phyloP scores from a whole-genome alignment of 2,797 vertebrate species.

The Cyclopterus lumpus region DNA sequence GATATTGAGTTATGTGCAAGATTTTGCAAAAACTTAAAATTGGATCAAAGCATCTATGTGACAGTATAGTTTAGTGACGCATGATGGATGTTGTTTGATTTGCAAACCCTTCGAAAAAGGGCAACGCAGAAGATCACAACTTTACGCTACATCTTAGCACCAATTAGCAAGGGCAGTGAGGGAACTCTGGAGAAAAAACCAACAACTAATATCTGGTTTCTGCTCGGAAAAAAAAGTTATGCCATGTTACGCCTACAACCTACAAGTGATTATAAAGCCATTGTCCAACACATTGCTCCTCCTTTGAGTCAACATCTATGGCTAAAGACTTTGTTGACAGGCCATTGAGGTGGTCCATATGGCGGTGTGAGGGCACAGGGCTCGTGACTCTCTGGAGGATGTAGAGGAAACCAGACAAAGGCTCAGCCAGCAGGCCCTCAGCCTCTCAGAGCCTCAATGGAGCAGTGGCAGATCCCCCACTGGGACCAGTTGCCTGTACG shows the following conservation, averaged over 20 bases:
- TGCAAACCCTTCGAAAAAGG: conserved; percentile 8
- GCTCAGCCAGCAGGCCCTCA: conserved; percentile 76
- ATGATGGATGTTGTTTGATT: conserved; percentile 29
- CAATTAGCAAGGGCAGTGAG: not conserved
- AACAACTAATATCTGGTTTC: not conserved
- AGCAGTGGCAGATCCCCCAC: conserved; percentile 71
- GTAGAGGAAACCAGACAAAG: conserved; percentile 80
- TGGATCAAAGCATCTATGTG: not conserved
- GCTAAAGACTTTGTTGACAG: conserved; percentile 77
- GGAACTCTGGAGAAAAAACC: not conserved
- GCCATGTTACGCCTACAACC: conserved; percentile 7
- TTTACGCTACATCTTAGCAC: not conserved
- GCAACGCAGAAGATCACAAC: conserved; percentile 13
- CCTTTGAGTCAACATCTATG: conserved; percentile 59
- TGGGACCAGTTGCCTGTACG: conserved; percentile 78
- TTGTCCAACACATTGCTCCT: conserved; percentile 54
- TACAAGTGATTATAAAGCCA: conserved; percentile 50
- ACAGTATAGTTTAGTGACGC: conserved; percentile 1
- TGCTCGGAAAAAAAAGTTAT: not conserved
- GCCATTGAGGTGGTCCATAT: conserved; percentile 80
- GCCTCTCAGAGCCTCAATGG: conserved; percentile 77
- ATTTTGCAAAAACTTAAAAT: conserved; percentile 12
- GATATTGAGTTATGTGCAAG: conserved; percentile 7
- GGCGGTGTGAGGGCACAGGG: conserved; percentile 65
- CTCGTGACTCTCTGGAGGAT: conserved; percentile 78